Base-by-base conservation (phyloP, 2,888 invertebrate species). In the Acronicta alni region DNA sequence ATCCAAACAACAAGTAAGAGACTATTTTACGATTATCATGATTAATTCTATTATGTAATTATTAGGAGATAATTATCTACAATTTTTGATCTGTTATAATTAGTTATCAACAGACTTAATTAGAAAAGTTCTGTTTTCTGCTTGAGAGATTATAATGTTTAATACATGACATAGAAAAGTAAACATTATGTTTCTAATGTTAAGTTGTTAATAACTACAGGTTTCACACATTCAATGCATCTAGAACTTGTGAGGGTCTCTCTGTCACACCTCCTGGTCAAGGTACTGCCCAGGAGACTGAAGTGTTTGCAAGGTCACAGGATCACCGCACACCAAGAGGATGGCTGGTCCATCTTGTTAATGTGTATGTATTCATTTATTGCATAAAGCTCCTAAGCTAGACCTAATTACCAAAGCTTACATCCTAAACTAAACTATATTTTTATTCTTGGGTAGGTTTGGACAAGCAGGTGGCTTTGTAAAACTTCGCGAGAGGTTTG, bases 261-360 rank as follows among this genome's bases (percentile, higher is more conserved):
- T 87, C 90, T 43, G 81, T 88, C 42, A 75, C 82, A 72, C 88
- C 96, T 73, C 96, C 92, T 86, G 95, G 95, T 0, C 94, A 95
- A 76, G 92, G 94, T 20, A 89, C 91, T 5, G 80, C 84, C 3
- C 91, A 90, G 69, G 93, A 93, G 62, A 66, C 78, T 42, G 93
- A 94, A 80, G 89, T 96, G 64, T 96, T 95, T 82, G 97, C 98
- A 32, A 95, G 96, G 79, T 96, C 97, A 55, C 91, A 90, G 61
- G 99, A 99, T 91, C 96, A 97, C 54, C 96, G 99, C 82, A 97
- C 96, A 78, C 98, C 98, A 14, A 96, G 98, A 74, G 99, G 99
- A 59, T 99, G 99, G 99, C 96, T 99, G 72, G 98, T 99, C 64
- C 99, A 99, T 95, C 95, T 99, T 71, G 97, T 99, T 66, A 99